Base-by-base conservation (phyloP, 2,797 vertebrate species). In the Moxostoma hubbsi region DNA sequence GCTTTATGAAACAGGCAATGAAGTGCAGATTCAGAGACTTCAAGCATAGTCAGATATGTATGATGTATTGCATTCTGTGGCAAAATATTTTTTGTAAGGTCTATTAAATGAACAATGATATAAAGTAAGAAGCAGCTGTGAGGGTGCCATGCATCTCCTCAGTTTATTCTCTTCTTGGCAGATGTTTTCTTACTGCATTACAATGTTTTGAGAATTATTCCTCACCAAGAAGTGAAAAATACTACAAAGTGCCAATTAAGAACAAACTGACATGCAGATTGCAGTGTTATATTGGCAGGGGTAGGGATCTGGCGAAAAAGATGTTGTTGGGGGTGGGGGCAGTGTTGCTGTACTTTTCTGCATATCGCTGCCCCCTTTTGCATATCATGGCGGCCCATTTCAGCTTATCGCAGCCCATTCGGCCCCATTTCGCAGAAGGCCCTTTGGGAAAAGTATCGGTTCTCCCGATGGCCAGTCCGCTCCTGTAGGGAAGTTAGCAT, bases 1-100 rank as follows among this genome's bases (percentile, higher is more conserved):
- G 75, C 73, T 75, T 57, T 71, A 16, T 73, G 81, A 64, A 74
- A 80, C 24, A 51, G 64, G 70, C 74, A 50, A 59, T 66, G 70
- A 46, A 77, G 73, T 45, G 36, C 7, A 46, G 67, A 79, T 79
- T 72, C 64, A 46, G 59, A 81, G 77, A 77, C 24, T 79, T 71
- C 36, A 55, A 75, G 59, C 24, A 50, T 63, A 54, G 24, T 59
- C 9, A 57, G 77, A 55, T 12, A 51, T 24, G 61, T 59, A 67
- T 59, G 15, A 66, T 65, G 62, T 46, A 24, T 45, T 43, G 53
- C 58, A 79, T 55, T 75, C 46, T 72, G 53, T 36, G 9, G 53
- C 69, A 62, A 46, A 5, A 1, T n/a, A 43, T 75, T 53, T 73
- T 71, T 79, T 62, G 62, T 51, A 55, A 73, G 55, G 63, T 36